Evolutionary conservation across 2,113 vertebrate genomes (phyloP), one percentile per base, ranked within the genome.

Genomic region (Aegithalos caudatus): DNA sequence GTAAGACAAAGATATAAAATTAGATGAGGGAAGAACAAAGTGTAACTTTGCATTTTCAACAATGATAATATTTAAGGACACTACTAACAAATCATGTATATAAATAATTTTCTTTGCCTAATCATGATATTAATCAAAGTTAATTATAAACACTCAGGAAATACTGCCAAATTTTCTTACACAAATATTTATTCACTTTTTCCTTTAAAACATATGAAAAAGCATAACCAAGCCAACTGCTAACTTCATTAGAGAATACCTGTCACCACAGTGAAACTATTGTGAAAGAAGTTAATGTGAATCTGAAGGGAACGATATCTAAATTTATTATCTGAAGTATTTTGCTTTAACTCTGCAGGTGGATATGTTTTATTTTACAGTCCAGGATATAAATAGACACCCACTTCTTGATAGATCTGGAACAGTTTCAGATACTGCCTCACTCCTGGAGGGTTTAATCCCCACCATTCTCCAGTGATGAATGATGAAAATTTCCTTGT

Each of bases 271-370:
- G 31, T 56, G 73, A 86, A 97, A 86, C 83, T 84, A 92, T 21
- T 86, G 72, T 86, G 80, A 92, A 96, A 94, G 88, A 86, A 92
- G 51, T 8, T 91, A 81, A 89, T 45, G 44, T 45, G 72, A 79
- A 23, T 66, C 65, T 94, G 86, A 94, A 74, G 48, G 88, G 50
- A 81, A 86, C 14, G 42, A 28, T 35, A 88, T 9, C 86, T 81
- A 42, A 77, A 80, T 92, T 77, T 96, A 95, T 86, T 86, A 94
- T 69, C 54, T n/a, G 56, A 86, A 62, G 33, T 81, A 88, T 94
- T 92, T 92, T 78, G 54, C 82, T 92, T 92, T 94, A 94, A 92
- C 54, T 97, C 88, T 51, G 76, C 91, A 95, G 86, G 88, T 92
- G 67, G 71, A 66, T 94, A 72, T 0, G 5, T 83, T 93, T 81